phyloP scores from a whole-genome alignment of 2,797 vertebrate species.

The Basileuterus tristriatus region DNA sequence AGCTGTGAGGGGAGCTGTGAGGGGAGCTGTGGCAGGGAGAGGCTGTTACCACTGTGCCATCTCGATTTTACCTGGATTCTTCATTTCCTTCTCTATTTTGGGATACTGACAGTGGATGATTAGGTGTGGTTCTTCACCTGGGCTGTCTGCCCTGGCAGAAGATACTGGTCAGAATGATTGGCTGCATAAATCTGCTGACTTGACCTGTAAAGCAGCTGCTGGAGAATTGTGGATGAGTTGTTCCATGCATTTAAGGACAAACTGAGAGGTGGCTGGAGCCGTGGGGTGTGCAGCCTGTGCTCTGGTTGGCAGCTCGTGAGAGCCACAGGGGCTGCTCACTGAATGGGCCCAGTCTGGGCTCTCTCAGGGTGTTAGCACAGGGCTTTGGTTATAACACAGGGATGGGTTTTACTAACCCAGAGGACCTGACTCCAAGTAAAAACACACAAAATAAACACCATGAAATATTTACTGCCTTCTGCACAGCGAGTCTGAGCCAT shows the following conservation, averaged over 20 bases:
- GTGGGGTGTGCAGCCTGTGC: neutral
- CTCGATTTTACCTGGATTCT: neutral
- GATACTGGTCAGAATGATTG: neutral
- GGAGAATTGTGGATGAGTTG: neutral
- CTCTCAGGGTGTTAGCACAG: neutral
- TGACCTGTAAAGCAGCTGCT: neutral
- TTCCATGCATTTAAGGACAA: neutral
- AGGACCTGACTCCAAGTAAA: neutral
- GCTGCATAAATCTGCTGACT: neutral
- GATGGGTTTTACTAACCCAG: neutral
- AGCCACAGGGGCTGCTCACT: neutral
- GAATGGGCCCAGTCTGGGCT: neutral
- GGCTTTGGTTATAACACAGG: neutral
- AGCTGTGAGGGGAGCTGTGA: neutral
- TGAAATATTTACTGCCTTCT: constrained; percentile 65
- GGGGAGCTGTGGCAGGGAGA: neutral
- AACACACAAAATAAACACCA: constrained; percentile 38
- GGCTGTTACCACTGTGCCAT: neutral
- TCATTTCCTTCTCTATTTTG: neutral
- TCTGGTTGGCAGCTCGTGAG: neutral
- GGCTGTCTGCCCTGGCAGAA: neutral
- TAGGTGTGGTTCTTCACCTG: neutral
- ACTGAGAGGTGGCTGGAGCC: neutral
- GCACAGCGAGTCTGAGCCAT: neutral
- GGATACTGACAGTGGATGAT: neutral